phyloP scores from a whole-genome alignment of 2,113 vertebrate genomes.

The Microcebus tavaratra region DNA sequence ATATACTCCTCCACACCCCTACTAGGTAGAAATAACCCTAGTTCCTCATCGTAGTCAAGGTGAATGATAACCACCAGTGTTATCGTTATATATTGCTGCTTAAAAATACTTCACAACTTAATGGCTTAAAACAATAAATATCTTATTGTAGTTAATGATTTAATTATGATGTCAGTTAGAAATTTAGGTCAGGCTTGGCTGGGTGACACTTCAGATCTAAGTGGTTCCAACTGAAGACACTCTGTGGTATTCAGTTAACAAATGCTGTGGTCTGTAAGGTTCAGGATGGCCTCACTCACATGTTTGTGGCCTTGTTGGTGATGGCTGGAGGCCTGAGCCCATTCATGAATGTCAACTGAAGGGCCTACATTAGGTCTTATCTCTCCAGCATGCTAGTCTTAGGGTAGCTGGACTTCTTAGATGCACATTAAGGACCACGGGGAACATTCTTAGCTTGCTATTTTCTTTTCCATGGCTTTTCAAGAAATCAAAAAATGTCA shows the following conservation, averaged over 20 bases:
- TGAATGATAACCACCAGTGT: background rate
- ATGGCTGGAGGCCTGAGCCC: background rate
- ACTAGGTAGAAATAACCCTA: background rate
- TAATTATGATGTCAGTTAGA: background rate
- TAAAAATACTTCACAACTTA: background rate
- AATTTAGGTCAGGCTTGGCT: background rate
- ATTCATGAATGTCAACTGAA: background rate
- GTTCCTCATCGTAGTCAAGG: background rate
- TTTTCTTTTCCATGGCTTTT: background rate
- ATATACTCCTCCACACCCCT: background rate
- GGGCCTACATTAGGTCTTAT: background rate
- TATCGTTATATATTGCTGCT: background rate
- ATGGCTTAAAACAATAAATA: background rate
- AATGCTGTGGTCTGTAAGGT: background rate
- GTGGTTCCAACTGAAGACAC: background rate
- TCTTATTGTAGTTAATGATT: background rate
- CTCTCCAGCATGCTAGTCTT: background rate
- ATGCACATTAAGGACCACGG: background rate
- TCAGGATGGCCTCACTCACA: background rate
- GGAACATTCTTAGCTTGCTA: background rate
- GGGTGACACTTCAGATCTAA: background rate
- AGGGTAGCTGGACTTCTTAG: background rate
- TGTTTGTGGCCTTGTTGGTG: background rate
- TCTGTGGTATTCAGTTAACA: background rate
- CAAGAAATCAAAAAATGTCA: background rate